These are phyloP conservation scores for Hycleus phaleratus DNA, from an alignment of 1,140 invertebrate species.

Conservation along the genomic window DNA sequence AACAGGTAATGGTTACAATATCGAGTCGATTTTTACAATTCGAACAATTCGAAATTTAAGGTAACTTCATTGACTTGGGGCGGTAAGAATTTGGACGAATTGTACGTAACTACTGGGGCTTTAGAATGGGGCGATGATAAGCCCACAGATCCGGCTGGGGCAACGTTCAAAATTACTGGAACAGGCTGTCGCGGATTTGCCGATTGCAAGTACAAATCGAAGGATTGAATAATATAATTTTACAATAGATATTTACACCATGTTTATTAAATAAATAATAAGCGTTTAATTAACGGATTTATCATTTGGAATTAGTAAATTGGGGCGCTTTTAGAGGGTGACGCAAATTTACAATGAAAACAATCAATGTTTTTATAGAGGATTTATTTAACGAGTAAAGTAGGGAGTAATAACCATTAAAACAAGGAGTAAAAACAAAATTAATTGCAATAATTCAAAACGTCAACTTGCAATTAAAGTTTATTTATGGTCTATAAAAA, in stretches of 20 bases:
- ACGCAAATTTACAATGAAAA: no score
- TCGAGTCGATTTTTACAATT: no score
- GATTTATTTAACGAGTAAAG: no score
- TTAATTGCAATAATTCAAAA: no score
- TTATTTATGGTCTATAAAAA: no score
- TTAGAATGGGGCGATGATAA: constrained; percentile 19
- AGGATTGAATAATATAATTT: neutral
- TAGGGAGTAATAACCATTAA: no score
- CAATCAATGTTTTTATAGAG: no score
- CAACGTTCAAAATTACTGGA: constrained; percentile 22
- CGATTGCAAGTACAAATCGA: constrained; percentile 7
- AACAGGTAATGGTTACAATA: constrained; percentile 15
- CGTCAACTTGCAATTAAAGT: no score
- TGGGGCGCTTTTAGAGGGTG: no score
- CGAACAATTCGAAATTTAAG: constrained; percentile 3
- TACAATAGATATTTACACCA: neutral
- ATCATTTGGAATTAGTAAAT: no score
- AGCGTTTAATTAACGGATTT: no score
- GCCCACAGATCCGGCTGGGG: constrained; percentile 25
- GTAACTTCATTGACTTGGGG: constrained; percentile 75
- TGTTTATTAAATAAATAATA: neutral
- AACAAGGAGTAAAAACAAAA: no score
- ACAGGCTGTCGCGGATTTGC: constrained; percentile 25
- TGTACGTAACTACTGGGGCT: constrained; percentile 65
- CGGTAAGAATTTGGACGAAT: constrained; percentile 60